These are phyloP conservation scores for Platycheirus rosarum DNA, from an alignment of 2,888 invertebrate species.

Conservation along the genomic window DNA sequence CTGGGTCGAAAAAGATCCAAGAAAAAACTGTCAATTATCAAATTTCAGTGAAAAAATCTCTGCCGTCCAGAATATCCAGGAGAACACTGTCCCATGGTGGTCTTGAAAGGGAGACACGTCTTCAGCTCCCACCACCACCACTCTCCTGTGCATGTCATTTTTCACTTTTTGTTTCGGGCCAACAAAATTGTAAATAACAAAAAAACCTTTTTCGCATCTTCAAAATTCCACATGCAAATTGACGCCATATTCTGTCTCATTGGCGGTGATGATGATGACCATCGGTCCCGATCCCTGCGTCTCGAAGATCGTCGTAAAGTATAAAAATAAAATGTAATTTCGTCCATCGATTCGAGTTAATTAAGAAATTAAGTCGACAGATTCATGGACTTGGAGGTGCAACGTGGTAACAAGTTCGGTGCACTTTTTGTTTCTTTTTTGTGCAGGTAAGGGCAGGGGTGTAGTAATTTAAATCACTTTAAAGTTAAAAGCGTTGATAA, in stretches of 20 bases:
- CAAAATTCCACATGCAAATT: slow-evolving; percentile 60
- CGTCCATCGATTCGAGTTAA: slow-evolving; percentile 74
- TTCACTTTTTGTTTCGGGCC: slow-evolving; percentile 12
- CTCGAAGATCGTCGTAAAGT: slow-evolving; percentile 46
- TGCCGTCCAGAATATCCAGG: background rate
- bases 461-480: slow-evolving; percentile 38
- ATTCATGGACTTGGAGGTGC: slow-evolving; percentile 75
- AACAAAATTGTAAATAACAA: slow-evolving; percentile 48
- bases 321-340: slow-evolving; percentile 55
- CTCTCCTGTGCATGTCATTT: slow-evolving; percentile 3
- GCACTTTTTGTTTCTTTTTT: background rate
- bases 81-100: slow-evolving; percentile 18
- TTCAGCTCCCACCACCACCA: background rate
- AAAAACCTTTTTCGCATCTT: slow-evolving; percentile 31
- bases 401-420: slow-evolving; percentile 57
- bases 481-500: background rate
- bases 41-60: slow-evolving; percentile 57
- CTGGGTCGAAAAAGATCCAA: background rate
- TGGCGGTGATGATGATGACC: slow-evolving; percentile 37
- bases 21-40: slow-evolving; percentile 66
- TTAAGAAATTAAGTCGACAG: slow-evolving; percentile 77
- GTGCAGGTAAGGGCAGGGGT: slow-evolving; percentile 41
- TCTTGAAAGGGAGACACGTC: background rate
- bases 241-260: slow-evolving; percentile 68
- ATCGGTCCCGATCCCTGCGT: background rate